These are phyloP conservation scores for Agrochola circellaris DNA, from an alignment of 2,888 invertebrate species.

Conservation along the genomic window DNA sequence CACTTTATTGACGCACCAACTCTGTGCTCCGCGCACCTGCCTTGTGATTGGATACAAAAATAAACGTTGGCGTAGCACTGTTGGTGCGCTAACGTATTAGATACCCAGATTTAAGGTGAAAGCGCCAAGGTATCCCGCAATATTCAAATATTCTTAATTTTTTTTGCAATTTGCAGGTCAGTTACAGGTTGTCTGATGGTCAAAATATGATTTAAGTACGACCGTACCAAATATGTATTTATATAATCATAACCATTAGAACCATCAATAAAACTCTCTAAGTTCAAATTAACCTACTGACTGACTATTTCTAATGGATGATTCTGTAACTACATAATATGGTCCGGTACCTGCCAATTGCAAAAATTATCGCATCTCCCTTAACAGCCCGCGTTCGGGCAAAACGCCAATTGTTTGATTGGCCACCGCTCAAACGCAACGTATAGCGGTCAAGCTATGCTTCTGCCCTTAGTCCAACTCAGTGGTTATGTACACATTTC, in stretches of 20 bases:
- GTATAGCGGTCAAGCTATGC: background rate
- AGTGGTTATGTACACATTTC: conserved; percentile 72
- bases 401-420: background rate
- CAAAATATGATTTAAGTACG: background rate
- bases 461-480: background rate
- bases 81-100: background rate
- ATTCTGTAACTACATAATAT: background rate
- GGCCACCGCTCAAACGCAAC: background rate
- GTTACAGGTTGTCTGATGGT: background rate
- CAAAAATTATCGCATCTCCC: background rate
- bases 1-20: background rate
- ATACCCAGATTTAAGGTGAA: background rate
- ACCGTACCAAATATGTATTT: background rate
- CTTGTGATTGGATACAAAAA: background rate
- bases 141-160: background rate
- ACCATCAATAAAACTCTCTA: too few relatives aligned
- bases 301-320: background rate
- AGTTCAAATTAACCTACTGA: background rate
- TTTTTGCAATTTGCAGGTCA: background rate
- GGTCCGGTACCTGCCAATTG: background rate
- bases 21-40: background rate
- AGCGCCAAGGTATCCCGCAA: background rate
- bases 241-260: background rate
- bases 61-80: background rate
- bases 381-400: background rate